Conservation (phyloP, 2,888 invertebrate genomes). For the Leptogaster cylindrica region DNA sequence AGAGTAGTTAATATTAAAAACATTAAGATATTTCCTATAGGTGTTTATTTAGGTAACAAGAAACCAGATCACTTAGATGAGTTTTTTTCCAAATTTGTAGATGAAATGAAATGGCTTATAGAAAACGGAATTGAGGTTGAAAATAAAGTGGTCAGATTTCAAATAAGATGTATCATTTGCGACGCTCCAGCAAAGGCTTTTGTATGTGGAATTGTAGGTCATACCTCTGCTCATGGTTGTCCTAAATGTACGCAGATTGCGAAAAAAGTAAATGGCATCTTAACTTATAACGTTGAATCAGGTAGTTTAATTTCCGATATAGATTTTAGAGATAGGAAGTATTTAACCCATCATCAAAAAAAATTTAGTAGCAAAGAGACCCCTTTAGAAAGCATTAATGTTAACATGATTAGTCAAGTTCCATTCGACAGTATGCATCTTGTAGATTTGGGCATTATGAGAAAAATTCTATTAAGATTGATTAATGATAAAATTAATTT, state of each 20-base stretch:
- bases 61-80: no score
- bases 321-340: slow-evolving; percentile 27
- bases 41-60: no score
- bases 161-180: slow-evolving; percentile 7
- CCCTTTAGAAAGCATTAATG: slow-evolving; percentile 21
- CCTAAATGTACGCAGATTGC: slow-evolving; percentile 34
- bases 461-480: slow-evolving; percentile 35
- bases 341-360: slow-evolving; percentile 36
- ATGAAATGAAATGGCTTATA: background rate
- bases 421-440: slow-evolving; percentile 40
- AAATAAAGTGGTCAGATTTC: background rate
- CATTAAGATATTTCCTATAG: no score
- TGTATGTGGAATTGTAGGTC: slow-evolving; percentile 35
- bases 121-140: background rate
- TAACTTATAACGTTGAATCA: slow-evolving; percentile 10
- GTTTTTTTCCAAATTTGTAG: no score
- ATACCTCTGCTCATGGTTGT: slow-evolving; percentile 36
- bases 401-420: slow-evolving; percentile 39
- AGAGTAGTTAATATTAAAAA: no score
- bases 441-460: slow-evolving; percentile 31
- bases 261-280: slow-evolving; percentile 23
- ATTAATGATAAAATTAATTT: slow-evolving; percentile 5
- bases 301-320: background rate
- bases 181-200: slow-evolving; percentile 35
- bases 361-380: slow-evolving; percentile 22